Conservation (phyloP, 2,113 vertebrate species). For the Damaliscus lunatus region DNA sequence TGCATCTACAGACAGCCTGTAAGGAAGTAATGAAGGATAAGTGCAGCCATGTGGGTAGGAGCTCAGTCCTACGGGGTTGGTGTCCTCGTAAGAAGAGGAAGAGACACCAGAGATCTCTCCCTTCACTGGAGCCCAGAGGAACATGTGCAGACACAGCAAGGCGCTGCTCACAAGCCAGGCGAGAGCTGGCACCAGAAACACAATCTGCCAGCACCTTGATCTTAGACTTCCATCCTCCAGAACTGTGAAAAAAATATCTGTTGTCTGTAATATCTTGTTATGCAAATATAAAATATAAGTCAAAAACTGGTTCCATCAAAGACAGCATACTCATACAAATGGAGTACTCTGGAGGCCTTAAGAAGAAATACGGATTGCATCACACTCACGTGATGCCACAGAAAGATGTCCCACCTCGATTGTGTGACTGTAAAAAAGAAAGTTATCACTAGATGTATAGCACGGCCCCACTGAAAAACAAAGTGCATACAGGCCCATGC, state of each 20-base stretch:
- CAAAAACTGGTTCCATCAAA: not conserved
- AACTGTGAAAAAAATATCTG: not conserved
- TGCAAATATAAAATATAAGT: not conserved
- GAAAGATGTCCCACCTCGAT: not conserved
- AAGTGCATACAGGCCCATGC: rapidly evolving
- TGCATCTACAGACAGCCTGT: not conserved
- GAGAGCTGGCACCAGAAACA: not conserved
- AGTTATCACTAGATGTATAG: not conserved
- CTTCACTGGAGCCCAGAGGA: not conserved
- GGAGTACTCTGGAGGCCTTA: not conserved
- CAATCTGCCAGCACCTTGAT: not conserved
- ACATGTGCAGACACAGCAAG: not conserved
- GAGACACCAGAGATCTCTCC: too few species aligned
- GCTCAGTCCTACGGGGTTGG: too few species aligned
- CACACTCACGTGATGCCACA: too few species aligned
- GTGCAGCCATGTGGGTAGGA: not conserved
- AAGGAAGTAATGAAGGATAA: conserved; percentile 61
- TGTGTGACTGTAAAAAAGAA: not conserved
- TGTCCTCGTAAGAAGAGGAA: too few species aligned
- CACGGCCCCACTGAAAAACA: not conserved
- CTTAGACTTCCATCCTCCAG: not conserved
- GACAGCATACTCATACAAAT: not conserved
- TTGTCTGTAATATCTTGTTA: not conserved
- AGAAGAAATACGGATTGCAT: not conserved
- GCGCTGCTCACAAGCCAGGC: not conserved